A percentile compares a stretch with the other conserved stretches of the same genome.
phyloP scores from a whole-genome alignment of 2,888 invertebrate species.

The Lordiphosa fenestrarum region DNA sequence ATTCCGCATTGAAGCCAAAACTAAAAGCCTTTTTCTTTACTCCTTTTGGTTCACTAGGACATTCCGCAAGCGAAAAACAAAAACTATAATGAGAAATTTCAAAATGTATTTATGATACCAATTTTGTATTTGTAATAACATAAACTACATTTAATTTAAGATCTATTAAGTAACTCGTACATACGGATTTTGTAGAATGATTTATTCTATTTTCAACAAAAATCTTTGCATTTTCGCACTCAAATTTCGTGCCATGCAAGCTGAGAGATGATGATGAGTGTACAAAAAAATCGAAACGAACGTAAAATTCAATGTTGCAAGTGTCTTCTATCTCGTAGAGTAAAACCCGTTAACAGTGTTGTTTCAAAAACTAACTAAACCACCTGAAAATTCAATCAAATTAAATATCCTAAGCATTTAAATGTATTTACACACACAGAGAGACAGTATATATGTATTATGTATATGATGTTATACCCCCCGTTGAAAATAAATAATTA shows the following conservation, averaged over 20 bases:
- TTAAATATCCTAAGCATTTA: slow-evolving; percentile 64
- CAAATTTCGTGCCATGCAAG: slow-evolving; percentile 56
- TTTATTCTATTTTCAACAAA: slow-evolving; percentile 67
- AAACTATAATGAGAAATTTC: slow-evolving; percentile 25
- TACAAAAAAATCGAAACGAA: slow-evolving; percentile 16
- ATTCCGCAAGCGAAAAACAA: slow-evolving; percentile 5
- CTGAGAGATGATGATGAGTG: slow-evolving; percentile 18
- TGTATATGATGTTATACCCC: slow-evolving; percentile 60
- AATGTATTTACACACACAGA: slow-evolving; percentile 41
- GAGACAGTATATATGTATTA: slow-evolving; percentile 40
- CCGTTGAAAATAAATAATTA: slow-evolving; percentile 75
- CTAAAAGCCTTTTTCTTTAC: slow-evolving; percentile 27
- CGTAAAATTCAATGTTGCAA: slow-evolving; percentile 21
- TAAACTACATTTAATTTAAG: slow-evolving; percentile 69
- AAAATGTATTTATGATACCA: slow-evolving; percentile 39
- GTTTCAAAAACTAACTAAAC: slow-evolving; percentile 48
- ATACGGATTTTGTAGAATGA: slow-evolving; percentile 53
- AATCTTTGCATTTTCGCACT: slow-evolving; percentile 38
- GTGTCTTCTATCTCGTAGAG: slow-evolving; percentile 47
- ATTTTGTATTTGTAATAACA: slow-evolving; percentile 62
- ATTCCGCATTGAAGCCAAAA: slow-evolving; percentile 61
- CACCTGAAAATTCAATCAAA: slow-evolving; percentile 61
- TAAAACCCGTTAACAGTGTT: slow-evolving; percentile 29
- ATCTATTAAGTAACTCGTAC: slow-evolving; percentile 60
- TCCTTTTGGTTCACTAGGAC: slow-evolving; percentile 13